Percentiles rank a stretch among this genome's conserved stretches.
Evolutionary conservation across 2,113 vertebrate genomes (phyloP).

Genomic region (Sebastes schlegelii): DNA sequence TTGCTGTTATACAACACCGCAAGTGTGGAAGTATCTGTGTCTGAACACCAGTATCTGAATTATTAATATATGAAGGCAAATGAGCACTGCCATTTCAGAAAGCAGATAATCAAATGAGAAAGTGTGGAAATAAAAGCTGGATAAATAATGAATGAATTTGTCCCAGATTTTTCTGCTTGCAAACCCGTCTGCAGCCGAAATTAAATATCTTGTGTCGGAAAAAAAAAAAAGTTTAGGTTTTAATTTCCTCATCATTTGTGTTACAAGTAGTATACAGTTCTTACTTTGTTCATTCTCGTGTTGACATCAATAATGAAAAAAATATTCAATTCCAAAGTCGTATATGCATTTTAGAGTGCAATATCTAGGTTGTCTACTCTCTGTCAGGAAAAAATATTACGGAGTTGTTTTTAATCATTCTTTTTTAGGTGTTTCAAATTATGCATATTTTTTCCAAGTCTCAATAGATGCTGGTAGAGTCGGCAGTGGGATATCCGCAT

Average conservation of each 20-base stretch:
- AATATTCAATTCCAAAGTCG: constrained; percentile 16
- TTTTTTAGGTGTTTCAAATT: neutral
- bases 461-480: constrained; percentile 4
- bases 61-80: constrained; percentile 73
- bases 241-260: constrained; percentile 45
- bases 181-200: constrained; percentile 54
- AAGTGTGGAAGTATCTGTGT: constrained; percentile 64
- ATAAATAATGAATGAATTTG: constrained; percentile 79
- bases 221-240: constrained; percentile 33
- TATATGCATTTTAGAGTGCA: constrained; percentile 14
- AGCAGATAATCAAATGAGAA: constrained; percentile 77
- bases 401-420: neutral
- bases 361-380: neutral
- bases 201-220: constrained; percentile 46
- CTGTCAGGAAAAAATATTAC: neutral
- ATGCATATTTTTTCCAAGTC: neutral
- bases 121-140: constrained; percentile 73
- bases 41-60: constrained; percentile 62
- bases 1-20: constrained; percentile 50
- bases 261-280: constrained; percentile 46
- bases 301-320: constrained; percentile 39
- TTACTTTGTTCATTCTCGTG: constrained; percentile 34
- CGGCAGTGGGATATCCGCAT: neutral
- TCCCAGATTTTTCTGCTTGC: constrained; percentile 67
- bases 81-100: constrained; percentile 68